phyloP scores from a whole-genome alignment of 2,113 vertebrate genomes.

The Syrrhaptes paradoxus region DNA sequence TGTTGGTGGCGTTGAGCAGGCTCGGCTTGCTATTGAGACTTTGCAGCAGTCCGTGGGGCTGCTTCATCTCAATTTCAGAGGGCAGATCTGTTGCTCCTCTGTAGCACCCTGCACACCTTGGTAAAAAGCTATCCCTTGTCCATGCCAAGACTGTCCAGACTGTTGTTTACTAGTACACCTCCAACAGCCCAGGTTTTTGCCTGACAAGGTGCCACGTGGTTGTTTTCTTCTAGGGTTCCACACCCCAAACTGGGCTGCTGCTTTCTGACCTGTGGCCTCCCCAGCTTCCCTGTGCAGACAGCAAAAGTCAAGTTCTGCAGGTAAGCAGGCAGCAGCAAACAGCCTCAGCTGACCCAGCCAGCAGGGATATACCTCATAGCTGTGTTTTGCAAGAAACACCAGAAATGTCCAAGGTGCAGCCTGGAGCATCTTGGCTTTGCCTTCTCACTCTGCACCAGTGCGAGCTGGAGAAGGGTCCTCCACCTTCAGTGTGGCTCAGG shows the following conservation, averaged over 20 bases:
- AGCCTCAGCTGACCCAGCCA: not conserved
- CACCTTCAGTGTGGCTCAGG: not conserved
- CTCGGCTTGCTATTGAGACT: not conserved
- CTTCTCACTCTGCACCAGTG: not conserved
- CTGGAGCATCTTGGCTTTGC: not conserved
- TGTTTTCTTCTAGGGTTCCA: not conserved
- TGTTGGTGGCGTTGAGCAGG: not conserved
- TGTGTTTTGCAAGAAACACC: not conserved
- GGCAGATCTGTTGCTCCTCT: not conserved
- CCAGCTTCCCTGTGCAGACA: rapidly evolving
- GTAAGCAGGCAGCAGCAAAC: not conserved
- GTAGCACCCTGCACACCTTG: not conserved
- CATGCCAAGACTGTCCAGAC: not conserved
- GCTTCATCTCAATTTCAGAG: not conserved
- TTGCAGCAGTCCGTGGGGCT: not conserved
- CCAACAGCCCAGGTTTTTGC: not conserved
- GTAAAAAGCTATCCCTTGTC: not conserved
- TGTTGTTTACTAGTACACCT: not conserved
- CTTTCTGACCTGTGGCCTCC: not conserved
- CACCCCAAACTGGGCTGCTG: not conserved
- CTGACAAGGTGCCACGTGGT: not conserved
- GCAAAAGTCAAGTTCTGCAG: not conserved
- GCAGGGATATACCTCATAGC: rapidly evolving
- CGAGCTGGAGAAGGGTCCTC: not conserved
- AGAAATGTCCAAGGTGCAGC: rapidly evolving